Evolutionary conservation across 2,888 invertebrate genomes (phyloP).

Genomic region (Eueremaeus valkanovi): DNA sequence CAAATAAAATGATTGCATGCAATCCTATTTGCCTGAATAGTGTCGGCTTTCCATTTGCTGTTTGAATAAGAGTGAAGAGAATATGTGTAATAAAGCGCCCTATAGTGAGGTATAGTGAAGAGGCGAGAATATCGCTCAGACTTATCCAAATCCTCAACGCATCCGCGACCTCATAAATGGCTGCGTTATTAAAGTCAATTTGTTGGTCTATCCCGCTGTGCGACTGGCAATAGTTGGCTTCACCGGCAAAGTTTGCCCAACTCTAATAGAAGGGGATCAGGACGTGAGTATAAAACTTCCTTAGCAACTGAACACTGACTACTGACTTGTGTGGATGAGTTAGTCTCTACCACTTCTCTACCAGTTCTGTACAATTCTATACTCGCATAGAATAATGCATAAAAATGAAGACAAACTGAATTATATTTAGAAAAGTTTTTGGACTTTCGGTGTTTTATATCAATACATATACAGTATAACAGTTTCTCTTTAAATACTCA

Average conservation of each 20-base stretch:
- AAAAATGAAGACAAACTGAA: not conserved
- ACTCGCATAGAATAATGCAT: constrained; percentile 18
- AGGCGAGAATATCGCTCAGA: constrained; percentile 24
- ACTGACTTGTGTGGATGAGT: not conserved
- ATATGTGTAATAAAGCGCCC: constrained; percentile 37
- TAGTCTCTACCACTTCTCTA: not conserved
- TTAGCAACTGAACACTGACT: constrained; percentile 18
- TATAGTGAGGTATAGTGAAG: constrained; percentile 32
- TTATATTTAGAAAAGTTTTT: constrained; percentile 25
- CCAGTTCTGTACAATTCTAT: not conserved
- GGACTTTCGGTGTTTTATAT: constrained; percentile 9
- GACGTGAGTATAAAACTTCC: constrained; percentile 30
- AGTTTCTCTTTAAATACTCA: too few relatives aligned
- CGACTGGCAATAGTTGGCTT: constrained; percentile 9
- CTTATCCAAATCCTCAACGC: constrained; percentile 20
- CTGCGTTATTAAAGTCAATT: constrained; percentile 37
- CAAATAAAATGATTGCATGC: constrained; percentile 30
- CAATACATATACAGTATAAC: not conserved
- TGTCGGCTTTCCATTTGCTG: not conserved
- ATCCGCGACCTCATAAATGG: constrained; percentile 37
- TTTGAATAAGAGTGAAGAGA: constrained; percentile 12
- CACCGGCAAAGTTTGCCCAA: constrained; percentile 19
- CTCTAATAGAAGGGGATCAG: constrained; percentile 33
- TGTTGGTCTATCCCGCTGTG: constrained; percentile 34
- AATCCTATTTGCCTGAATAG: constrained; percentile 2